Conservation (phyloP, 2,113 vertebrate species). For the Ophthalmolycus amberensis region DNA sequence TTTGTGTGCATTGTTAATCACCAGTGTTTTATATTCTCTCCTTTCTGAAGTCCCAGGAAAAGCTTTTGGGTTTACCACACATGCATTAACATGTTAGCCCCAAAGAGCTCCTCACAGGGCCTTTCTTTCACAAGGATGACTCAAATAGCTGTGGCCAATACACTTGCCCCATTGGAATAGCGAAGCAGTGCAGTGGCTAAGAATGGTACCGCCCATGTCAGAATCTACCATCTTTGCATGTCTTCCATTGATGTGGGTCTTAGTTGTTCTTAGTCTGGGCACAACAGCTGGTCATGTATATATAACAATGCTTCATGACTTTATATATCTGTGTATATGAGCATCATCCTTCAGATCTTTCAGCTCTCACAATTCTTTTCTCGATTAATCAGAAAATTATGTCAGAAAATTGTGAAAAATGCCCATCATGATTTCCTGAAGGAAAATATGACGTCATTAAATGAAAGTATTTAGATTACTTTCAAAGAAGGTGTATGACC, state of each 20-base stretch:
- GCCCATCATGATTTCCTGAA: not conserved
- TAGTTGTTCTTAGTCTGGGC: not conserved
- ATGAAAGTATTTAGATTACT: no score
- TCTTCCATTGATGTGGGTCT: not conserved
- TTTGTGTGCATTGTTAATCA: not conserved
- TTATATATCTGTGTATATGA: not conserved
- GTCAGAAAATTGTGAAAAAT: no score
- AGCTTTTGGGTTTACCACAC: constrained; percentile 6
- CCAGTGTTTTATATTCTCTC: not conserved
- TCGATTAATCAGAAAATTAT: not conserved
- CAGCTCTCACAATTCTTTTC: not conserved
- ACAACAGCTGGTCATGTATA: not conserved
- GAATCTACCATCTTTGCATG: not conserved
- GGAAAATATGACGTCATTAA: not conserved
- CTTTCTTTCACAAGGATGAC: not conserved
- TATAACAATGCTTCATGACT: not conserved
- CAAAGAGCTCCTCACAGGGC: not conserved
- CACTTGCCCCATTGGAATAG: not conserved
- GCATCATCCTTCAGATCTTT: not conserved
- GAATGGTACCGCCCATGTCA: not conserved
- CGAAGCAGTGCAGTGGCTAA: not conserved
- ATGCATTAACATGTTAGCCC: constrained; percentile 4
- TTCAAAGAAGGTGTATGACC: not conserved
- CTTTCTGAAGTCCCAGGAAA: not conserved
- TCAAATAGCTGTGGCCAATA: not conserved